Base-by-base conservation (phyloP, 2,797 vertebrate species). In the Acrossocheilus wenchowensis region DNA sequence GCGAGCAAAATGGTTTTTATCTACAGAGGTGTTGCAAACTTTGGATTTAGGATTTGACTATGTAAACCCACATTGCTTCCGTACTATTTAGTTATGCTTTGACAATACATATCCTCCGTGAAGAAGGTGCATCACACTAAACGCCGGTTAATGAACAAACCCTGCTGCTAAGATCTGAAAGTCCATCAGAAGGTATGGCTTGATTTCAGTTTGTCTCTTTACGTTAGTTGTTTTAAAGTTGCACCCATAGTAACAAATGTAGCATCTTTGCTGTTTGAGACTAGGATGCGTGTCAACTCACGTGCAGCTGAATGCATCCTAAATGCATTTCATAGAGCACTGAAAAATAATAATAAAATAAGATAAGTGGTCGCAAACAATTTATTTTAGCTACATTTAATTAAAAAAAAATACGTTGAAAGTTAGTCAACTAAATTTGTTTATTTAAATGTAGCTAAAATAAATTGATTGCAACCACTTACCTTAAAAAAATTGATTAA, bases 161-260 rank as follows among this genome's bases (percentile, higher is more conserved):
- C 71, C 19, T n/a, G 83, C 60, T 68, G 68, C 80, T 88, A 82
- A 89, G 34, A 87, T 11, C 66, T 84, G 60, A 85, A 82, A 81
- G 17, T 88, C 54, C 81, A 72, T 80, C 64, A 64, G 82, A 86
- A 90, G 90, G 90, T 89, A 88, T 19, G 83, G 39, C 12, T 69
- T 45, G 48, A 50, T 68, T 68, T 62, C 36, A 34, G 2, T 30
- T 5, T 8, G 12, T 64, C 43, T 30, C n/a, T 48, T 43, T 73
- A 71, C 71, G n/a, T 69, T 71, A 30, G 39, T 6, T 41, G 43
- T 74, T 78, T 69, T 69, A 84, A 77, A 78, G 71, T 82, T 36
- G 19, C 30, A 6, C 71, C 19, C 41, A 78, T 84, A 26, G 52
- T 71, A 34, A 83, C 80, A 87, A 26, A 68, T 77, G 9, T 11